Conservation (phyloP, 2,888 invertebrate species). For the Andricus curvator region DNA sequence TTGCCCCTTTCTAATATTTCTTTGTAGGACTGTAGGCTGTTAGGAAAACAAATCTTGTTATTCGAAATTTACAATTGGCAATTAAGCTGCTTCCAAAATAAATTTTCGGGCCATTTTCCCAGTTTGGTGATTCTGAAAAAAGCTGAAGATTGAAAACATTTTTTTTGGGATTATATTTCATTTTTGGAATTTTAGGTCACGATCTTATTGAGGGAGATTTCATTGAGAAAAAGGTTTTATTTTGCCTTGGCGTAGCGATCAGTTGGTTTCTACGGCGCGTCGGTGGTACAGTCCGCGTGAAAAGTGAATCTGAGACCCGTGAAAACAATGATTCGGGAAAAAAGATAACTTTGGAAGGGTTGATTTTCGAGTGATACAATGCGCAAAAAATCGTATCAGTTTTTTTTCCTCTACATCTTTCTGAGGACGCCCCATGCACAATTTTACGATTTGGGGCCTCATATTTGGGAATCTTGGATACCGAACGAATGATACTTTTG, state of each 20-base stretch:
- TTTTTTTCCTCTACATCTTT: conserved; percentile 67
- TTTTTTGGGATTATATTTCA: neutral
- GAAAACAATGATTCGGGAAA: conserved; percentile 52
- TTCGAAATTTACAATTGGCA: neutral
- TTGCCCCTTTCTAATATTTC: neutral
- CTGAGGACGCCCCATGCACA: conserved; percentile 67
- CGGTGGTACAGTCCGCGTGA: conserved; percentile 63
- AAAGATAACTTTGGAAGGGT: conserved; percentile 60
- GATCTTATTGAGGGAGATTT: conserved; percentile 16
- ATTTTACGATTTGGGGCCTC: conserved; percentile 64
- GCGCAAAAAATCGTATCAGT: conserved; percentile 67
- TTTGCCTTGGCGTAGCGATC: conserved; percentile 52
- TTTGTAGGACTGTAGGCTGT: neutral
- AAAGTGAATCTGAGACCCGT: conserved; percentile 49
- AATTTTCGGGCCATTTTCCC: neutral
- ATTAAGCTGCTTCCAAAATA: neutral
- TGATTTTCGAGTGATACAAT: conserved; percentile 50
- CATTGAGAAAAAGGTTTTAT: conserved; percentile 38
- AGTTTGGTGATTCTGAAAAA: neutral
- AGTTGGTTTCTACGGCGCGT: conserved; percentile 63
- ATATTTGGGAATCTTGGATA: conserved; percentile 47
- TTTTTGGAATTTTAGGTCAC: conserved; percentile 3
- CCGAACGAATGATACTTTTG: conserved; percentile 48
- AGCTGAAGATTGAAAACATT: neutral
- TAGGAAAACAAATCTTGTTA: neutral